These are phyloP conservation scores for Hecatera dysodea DNA, from an alignment of 2,888 invertebrate genomes.

Conservation along the genomic window DNA sequence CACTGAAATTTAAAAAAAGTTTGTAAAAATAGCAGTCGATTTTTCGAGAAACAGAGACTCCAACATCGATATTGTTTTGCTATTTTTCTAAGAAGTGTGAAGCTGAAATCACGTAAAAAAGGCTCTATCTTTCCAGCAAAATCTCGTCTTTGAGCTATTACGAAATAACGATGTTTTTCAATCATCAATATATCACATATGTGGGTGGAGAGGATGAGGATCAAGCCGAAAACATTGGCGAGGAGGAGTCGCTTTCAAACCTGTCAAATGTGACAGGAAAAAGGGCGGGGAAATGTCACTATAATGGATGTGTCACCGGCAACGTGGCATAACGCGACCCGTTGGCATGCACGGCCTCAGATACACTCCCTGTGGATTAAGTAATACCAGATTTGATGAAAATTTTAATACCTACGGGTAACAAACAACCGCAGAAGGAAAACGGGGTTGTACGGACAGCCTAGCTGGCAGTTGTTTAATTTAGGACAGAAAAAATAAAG, in stretches of 20 bases:
- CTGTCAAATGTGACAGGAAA: slow-evolving; percentile 90
- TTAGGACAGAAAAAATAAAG: slow-evolving; percentile 43
- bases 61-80: not conserved
- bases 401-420: slow-evolving; percentile 71
- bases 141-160: slow-evolving; percentile 53
- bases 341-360: slow-evolving; percentile 81
- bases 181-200: slow-evolving; percentile 73
- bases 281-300: slow-evolving; percentile 89
- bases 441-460: slow-evolving; percentile 32
- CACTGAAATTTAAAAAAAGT: not conserved
- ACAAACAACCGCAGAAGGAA: slow-evolving; percentile 64
- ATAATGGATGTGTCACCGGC: slow-evolving; percentile 90
- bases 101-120: slow-evolving; percentile 63
- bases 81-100: slow-evolving; percentile 23
- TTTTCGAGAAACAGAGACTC: not conserved
- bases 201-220: slow-evolving; percentile 75
- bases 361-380: slow-evolving; percentile 84
- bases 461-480: slow-evolving; percentile 57
- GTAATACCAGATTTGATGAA: slow-evolving; percentile 78
- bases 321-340: slow-evolving; percentile 84
- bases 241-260: slow-evolving; percentile 89
- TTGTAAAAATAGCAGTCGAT: not conserved
- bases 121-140: slow-evolving; percentile 55
- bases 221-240: slow-evolving; percentile 84
- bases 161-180: slow-evolving; percentile 63